Base-by-base conservation (phyloP, 2,113 vertebrate species). In the Callaeas wilsoni region DNA sequence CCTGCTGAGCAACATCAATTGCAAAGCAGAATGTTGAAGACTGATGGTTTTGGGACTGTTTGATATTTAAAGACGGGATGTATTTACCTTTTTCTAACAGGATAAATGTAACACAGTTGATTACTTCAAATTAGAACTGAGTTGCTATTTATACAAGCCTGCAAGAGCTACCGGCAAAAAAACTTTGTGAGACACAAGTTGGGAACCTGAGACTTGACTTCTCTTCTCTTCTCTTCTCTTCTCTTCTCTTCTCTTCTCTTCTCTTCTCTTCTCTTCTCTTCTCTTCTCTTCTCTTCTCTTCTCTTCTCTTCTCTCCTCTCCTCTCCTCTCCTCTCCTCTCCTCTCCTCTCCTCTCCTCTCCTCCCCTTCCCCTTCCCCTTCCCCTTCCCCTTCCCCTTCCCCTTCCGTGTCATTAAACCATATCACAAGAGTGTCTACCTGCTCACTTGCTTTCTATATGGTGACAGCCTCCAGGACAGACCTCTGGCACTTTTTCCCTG, bases 1-100 rank as follows among this genome's bases (percentile, higher is more conserved):
- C 92, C 92, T 94, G 87, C 92, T 94, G 92, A 76, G 71, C 57
- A 89, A 86, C 81, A 78, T 71, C 81, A 91, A 3, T 42, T 55
- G 49, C 47, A 47, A 73, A 62, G 52, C 19, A 22, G 27, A 44
- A 44, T 35, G 37, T 46, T 74, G 75, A 83, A 94, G 94, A 32
- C 75, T 42, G 74, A 60, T 19, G 8, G 2, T n/a, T 86, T 81
- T 55, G 4, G 2, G 67, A 86, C n/a, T 41, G 70, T 73, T 94
- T 95, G 71, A 84, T 95, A 89, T 87, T 92, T 95, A 46, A 16
- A 57, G 87, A 68, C 10, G 9, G 62, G 17, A 50, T 44, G 39
- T 56, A 70, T 74, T 80, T 92, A 52, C 39, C 44, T 94, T 85
- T 73, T 84, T 68, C 46, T 70, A 62, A 57, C 23, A 30, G 20